Percentiles rank a stretch among this genome's conserved stretches.
Evolutionary conservation across 2,797 vertebrate genomes (phyloP).

Genomic region (Morelia viridis): DNA sequence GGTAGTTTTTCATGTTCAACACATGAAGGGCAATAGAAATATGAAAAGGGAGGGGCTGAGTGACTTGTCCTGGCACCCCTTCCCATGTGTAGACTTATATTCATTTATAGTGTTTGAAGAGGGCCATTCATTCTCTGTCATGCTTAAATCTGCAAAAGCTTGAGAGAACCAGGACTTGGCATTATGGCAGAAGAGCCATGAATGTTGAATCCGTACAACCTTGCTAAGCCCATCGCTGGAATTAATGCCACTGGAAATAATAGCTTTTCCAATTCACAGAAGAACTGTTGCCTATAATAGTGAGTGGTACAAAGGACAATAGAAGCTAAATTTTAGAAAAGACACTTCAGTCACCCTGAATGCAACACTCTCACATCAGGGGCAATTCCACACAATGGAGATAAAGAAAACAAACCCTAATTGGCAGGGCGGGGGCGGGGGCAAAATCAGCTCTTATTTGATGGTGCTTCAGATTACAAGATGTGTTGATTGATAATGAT

Average conservation of each 20-base stretch:
- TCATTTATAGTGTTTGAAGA: neutral
- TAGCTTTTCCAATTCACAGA: neutral
- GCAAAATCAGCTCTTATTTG: slow-evolving; percentile 40
- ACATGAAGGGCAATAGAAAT: neutral
- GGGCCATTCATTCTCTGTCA: neutral
- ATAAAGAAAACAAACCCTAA: slow-evolving; percentile 22
- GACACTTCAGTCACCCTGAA: slow-evolving; percentile 21
- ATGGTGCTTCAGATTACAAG: slow-evolving; percentile 36
- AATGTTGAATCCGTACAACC: neutral
- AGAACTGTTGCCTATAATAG: neutral
- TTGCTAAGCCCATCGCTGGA: neutral
- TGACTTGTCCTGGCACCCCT: neutral
- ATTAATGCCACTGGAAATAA: neutral
- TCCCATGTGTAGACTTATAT: neutral
- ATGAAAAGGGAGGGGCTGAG: neutral
- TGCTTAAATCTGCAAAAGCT: neutral
- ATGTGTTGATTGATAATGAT: slow-evolving; percentile 22
- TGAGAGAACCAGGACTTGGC: neutral
- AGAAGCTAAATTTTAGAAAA: slow-evolving; percentile 8
- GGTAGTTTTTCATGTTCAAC: neutral
- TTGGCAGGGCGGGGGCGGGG: neutral
- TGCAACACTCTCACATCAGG: neutral
- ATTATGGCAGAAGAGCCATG: neutral
- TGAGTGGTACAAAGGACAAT: neutral
- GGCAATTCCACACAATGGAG: neutral